Evolutionary conservation across 2,888 invertebrate species (phyloP).

Genomic region (Steinernema carpocapsae): DNA sequence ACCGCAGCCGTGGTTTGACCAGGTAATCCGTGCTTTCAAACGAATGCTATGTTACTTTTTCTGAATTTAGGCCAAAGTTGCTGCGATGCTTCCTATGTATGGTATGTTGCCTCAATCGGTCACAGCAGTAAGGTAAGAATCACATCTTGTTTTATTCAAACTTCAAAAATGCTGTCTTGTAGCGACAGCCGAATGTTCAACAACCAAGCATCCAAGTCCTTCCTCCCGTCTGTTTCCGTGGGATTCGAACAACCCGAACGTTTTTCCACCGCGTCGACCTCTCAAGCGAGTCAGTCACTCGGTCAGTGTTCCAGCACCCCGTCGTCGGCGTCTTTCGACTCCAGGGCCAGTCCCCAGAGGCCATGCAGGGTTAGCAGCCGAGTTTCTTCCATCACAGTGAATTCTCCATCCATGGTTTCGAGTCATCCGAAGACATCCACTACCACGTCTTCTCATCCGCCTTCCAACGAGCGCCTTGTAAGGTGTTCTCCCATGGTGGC

Average conservation of each 20-base stretch:
- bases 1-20: conserved; percentile 26
- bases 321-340: conserved; percentile 12
- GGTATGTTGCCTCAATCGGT: conserved; percentile 12
- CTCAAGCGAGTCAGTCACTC: neutral
- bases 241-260: neutral
- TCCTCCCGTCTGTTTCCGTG: neutral
- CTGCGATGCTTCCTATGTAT: conserved; percentile 32
- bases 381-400: neutral
- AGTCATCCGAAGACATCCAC: neutral
- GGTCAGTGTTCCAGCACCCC: conserved; percentile 25
- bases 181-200: neutral
- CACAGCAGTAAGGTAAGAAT: neutral
- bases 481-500: neutral
- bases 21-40: neutral
- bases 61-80: conserved; percentile 32
- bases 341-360: conserved; percentile 1
- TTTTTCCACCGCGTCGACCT: neutral
- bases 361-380: conserved; percentile 17
- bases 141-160: neutral
- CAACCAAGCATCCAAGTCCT: neutral
- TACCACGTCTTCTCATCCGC: neutral
- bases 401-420: neutral
- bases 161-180: neutral
- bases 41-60: neutral
- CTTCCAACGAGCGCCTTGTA: neutral